These are phyloP conservation scores for Theonella swinhoei DNA, from an alignment of 37 sponge, comb jelly and placozoan species.

Conservation along the genomic window DNA sequence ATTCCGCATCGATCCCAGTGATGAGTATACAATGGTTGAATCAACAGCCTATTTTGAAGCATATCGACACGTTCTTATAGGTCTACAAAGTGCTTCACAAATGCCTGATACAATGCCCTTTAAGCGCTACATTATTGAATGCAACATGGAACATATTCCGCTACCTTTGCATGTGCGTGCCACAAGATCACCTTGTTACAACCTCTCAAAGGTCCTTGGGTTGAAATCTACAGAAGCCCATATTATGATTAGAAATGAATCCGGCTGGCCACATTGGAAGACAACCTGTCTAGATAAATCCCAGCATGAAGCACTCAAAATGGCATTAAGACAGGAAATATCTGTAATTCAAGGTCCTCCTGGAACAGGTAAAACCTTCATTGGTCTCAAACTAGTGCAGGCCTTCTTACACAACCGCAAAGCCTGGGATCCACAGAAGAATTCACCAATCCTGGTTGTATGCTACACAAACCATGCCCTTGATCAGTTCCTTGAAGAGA, in stretches of 20 bases:
- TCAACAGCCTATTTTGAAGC: constrained; percentile 93
- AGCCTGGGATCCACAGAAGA: constrained; percentile 49
- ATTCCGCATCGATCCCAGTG: constrained; percentile 34
- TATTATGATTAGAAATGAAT: no score
- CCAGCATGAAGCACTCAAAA: constrained; percentile 70
- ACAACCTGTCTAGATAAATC: constrained; percentile 62
- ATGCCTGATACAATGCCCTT: constrained; percentile 60
- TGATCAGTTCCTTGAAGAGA: constrained; percentile 91
- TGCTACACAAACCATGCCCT: constrained; percentile 98
- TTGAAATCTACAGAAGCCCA: background rate
- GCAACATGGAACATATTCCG: background rate
- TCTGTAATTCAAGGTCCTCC: constrained; percentile 97
- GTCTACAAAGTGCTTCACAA: constrained; percentile 46
- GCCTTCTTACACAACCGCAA: constrained; percentile 54
- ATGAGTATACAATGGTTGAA: constrained; percentile 61
- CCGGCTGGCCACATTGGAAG: constrained; percentile 48
- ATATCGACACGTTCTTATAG: constrained; percentile 72
- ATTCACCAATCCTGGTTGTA: constrained; percentile 85
- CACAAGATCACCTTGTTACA: background rate
- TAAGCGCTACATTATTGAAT: constrained; percentile 61
- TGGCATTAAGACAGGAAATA: constrained; percentile 76
- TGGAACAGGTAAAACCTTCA: constrained; percentile 93
- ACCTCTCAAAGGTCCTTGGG: background rate
- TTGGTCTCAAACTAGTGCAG: constrained; percentile 83
- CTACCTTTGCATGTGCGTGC: constrained; percentile 38